A percentile compares a stretch with the other conserved stretches of the same genome.
Conservation (phyloP, 2,797 vertebrate genomes). For the Odontamblyopus rebecca region DNA sequence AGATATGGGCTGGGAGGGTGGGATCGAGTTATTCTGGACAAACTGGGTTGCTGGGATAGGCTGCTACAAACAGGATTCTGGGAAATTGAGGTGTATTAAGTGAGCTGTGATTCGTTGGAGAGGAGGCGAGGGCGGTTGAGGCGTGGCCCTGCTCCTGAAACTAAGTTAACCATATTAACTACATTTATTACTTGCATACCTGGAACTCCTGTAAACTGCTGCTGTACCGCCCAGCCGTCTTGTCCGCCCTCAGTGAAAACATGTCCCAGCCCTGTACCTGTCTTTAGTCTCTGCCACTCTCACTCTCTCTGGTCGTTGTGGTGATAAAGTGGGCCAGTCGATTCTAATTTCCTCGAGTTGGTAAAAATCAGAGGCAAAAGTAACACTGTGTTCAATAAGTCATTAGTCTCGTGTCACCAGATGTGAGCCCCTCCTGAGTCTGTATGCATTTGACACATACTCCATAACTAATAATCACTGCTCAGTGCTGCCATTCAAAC, state of each 20-base stretch:
- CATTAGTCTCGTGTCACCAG: conserved; percentile 50
- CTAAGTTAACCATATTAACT: too few relatives aligned
- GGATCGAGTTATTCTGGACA: too few relatives aligned
- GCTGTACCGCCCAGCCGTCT: neutral
- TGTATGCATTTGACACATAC: conserved; percentile 31
- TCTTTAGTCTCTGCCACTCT: conserved; percentile 26
- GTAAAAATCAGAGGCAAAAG: conserved; percentile 53
- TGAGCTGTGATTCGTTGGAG: too few relatives aligned
- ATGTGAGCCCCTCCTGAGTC: conserved; percentile 12
- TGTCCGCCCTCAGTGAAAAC: neutral
- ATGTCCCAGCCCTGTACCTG: conserved; percentile 14
- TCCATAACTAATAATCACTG: conserved; percentile 37
- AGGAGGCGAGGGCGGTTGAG: too few relatives aligned
- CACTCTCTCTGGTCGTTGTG: conserved; percentile 30
- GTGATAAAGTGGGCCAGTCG: conserved; percentile 57
- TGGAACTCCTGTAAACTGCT: neutral
- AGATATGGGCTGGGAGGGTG: too few relatives aligned
- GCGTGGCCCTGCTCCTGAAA: too few relatives aligned
- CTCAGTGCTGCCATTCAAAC: conserved; percentile 40
- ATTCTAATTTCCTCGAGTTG: conserved; percentile 64
- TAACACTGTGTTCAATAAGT: conserved; percentile 64
- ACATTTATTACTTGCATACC: neutral
- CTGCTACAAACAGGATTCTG: too few relatives aligned
- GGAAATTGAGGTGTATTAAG: too few relatives aligned
- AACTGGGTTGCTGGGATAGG: too few relatives aligned